These are phyloP conservation scores for Leptinotarsa lineolata DNA, from an alignment of 1,140 invertebrate species.

Conservation along the genomic window DNA sequence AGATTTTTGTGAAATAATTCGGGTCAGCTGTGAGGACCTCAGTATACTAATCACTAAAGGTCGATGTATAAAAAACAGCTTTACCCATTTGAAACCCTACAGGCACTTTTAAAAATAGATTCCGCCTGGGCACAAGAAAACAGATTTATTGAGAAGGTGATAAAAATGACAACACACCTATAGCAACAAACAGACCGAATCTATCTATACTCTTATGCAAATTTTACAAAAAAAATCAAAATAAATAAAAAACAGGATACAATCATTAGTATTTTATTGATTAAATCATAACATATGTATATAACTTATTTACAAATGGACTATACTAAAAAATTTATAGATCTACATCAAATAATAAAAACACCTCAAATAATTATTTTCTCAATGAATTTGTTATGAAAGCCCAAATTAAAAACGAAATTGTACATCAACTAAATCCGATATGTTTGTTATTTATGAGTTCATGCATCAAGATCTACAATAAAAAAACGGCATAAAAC, in stretches of 20 bases:
- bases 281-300: slow-evolving; percentile 40
- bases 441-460: slow-evolving; percentile 26
- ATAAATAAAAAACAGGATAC: slow-evolving; percentile 26
- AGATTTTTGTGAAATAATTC: no score
- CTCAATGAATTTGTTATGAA: slow-evolving; percentile 27
- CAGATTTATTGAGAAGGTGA: not conserved
- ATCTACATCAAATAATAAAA: slow-evolving; percentile 27
- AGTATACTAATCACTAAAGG: no score
- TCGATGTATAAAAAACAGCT: no score
- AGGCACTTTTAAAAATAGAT: not conserved
- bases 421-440: slow-evolving; percentile 24
- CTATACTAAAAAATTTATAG: slow-evolving; percentile 36
- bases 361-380: slow-evolving; percentile 9
- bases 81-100: no score
- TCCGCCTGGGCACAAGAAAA: not conserved
- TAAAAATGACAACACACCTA: not conserved
- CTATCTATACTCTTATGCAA: no score
- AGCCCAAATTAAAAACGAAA: slow-evolving; percentile 35
- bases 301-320: slow-evolving; percentile 43
- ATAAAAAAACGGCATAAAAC: slow-evolving; percentile 11
- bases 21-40: no score
- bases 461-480: slow-evolving; percentile 14
- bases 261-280: slow-evolving; percentile 42
- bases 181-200: no score
- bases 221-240: not conserved